Base-by-base conservation (phyloP, 2,888 invertebrate genomes). In the Epirrita christyi region DNA sequence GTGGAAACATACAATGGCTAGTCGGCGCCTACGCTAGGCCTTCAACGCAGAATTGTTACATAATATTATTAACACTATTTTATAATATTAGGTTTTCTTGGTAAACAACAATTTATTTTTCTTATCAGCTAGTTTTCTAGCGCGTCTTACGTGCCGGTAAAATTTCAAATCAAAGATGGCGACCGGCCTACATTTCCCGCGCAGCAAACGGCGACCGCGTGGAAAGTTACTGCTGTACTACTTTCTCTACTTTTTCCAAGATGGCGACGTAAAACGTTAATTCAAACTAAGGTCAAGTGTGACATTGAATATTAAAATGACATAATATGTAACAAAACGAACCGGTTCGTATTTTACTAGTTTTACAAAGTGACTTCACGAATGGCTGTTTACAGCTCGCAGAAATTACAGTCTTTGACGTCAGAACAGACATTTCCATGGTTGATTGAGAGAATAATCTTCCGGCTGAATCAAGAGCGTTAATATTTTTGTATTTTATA, bases 211-310 rank as follows among this genome's bases (percentile, higher is more conserved):
- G 75, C 78, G 40, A 79, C 77, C 81, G 85, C 84, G 85, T 91
- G 91, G 92, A 92, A 92, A 92, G 92, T 92, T 91, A 88, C 89
- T 80, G 79, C 78, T 85, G 91, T 84, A 89, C 92, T 92, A 91
- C 92, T 92, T 92, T 92, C 92, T 90, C 92, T 85, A 85, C 90
- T 90, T 89, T 91, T 92, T 88, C 88, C 86, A 90, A 91, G 81
- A 91, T 89, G 90, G 89, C 88, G 80, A 71, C 76, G 73, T 78
- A 80, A 79, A 76, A 76, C 79, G 79, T 76, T 83, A 78, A 75
- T 79, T 80, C 70, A 70, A 78, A 78, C 72, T 75, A 85, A 86
- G 88, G 88, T 90, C 89, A 90, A 85, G 82, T 80, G 74, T 77
- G 68, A 57, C 66, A 61, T 61, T 71, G 59, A 59, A 61, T 64